These are phyloP conservation scores for Megaceryle alcyon DNA, from an alignment of 2,797 vertebrate species.

Conservation along the genomic window DNA sequence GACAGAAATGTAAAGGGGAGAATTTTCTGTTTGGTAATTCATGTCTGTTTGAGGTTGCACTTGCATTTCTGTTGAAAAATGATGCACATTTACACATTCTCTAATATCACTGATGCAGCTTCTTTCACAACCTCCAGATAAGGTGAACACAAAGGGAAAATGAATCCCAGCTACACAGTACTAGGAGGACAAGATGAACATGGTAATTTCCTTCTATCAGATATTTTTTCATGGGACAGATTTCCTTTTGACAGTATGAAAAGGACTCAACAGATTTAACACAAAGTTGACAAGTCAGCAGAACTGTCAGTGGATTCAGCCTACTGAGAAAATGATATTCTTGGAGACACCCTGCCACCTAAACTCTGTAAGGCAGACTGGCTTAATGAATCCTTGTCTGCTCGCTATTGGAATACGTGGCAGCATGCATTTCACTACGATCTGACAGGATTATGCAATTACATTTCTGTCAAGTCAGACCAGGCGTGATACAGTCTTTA, in stretches of 20 bases:
- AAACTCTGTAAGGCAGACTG: not conserved
- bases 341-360: not conserved
- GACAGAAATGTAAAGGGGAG: not conserved
- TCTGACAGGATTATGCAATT: constrained; percentile 11
- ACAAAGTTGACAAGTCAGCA: constrained; percentile 13
- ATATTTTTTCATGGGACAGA: not conserved
- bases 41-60: not conserved
- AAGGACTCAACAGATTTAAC: not conserved
- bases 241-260: not conserved
- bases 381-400: not conserved
- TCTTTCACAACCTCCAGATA: not conserved
- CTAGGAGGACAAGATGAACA: not conserved
- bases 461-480: constrained; percentile 16
- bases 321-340: not conserved
- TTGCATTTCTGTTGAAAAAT: not conserved
- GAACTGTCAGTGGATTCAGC: not conserved
- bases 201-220: not conserved
- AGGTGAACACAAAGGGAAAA: not conserved
- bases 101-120: not conserved
- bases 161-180: not conserved
- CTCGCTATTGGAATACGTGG: not conserved
- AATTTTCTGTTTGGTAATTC: constrained; percentile 4
- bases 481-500: not conserved
- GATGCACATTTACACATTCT: not conserved
- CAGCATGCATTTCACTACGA: not conserved